These are phyloP conservation scores for Arctia plantaginis DNA, from an alignment of 2,888 invertebrate species.

Conservation along the genomic window DNA sequence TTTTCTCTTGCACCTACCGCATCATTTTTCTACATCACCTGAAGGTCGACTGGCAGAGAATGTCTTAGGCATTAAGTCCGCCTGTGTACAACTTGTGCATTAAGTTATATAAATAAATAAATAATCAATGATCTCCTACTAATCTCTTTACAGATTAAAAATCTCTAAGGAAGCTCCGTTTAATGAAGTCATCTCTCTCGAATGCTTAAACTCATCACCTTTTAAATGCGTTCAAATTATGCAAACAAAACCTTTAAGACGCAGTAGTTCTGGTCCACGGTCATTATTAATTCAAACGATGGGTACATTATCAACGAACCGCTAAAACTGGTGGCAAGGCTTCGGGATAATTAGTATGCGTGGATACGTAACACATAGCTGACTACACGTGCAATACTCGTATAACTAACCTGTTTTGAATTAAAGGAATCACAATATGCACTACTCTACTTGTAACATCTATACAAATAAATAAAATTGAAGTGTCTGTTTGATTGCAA, in stretches of 20 bases:
- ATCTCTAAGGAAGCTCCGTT: neutral
- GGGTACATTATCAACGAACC: conserved; percentile 33
- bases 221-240: neutral
- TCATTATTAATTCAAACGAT: conserved; percentile 25
- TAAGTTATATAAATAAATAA: too few species aligned
- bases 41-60: too few species aligned
- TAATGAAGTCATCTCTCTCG: neutral
- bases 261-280: neutral
- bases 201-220: neutral
- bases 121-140: neutral
- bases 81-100: too few species aligned
- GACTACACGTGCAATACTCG: neutral
- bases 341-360: conserved; percentile 28
- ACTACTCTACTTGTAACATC: neutral
- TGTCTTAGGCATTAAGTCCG: too few species aligned
- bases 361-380: neutral
- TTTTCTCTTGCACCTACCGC: too few species aligned
- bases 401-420: conserved; percentile 6
- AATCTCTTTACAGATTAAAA: neutral
- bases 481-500: too few species aligned
- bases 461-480: too few species aligned
- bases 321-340: conserved; percentile 45
- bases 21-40: too few species aligned
- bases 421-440: neutral
- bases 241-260: neutral